phyloP scores from a whole-genome alignment of 1,140 invertebrate species.

The Laupala kohalensis region DNA sequence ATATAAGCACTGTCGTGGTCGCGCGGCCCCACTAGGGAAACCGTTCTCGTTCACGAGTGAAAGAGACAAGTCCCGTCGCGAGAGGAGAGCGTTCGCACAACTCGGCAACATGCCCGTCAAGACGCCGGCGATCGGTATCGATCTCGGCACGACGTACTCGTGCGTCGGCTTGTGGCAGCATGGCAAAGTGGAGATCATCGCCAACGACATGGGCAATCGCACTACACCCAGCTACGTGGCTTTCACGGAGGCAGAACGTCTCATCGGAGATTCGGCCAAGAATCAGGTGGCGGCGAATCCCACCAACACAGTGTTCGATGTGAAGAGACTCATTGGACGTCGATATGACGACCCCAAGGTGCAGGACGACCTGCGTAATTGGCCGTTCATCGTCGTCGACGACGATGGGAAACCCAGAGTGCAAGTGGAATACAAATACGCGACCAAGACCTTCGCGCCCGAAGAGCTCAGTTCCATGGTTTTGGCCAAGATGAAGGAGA shows the following conservation, averaged over 20 bases:
- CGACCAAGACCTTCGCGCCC: slow-evolving; percentile 60
- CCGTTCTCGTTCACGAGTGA: no score
- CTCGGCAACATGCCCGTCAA: slow-evolving; percentile 18
- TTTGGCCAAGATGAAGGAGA: slow-evolving; percentile 64
- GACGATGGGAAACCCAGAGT: slow-evolving; percentile 63
- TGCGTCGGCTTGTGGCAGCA: slow-evolving; percentile 72
- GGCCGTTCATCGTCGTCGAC: slow-evolving; percentile 61
- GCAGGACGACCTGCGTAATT: slow-evolving; percentile 62
- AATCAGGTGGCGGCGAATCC: slow-evolving; percentile 73
- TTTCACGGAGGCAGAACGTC: slow-evolving; percentile 64
- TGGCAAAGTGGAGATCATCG: slow-evolving; percentile 85
- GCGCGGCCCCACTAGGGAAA: background rate
- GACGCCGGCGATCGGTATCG: slow-evolving; percentile 58
- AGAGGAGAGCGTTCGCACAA: background rate
- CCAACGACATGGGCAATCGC: slow-evolving; percentile 87
- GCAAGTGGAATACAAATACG: slow-evolving; percentile 59
- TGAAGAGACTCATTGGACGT: slow-evolving; percentile 56
- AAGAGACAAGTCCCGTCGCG: no score
- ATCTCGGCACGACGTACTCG: slow-evolving; percentile 66
- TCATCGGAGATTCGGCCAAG: slow-evolving; percentile 59
- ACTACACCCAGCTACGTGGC: slow-evolving; percentile 86
- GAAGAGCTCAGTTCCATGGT: slow-evolving; percentile 85
- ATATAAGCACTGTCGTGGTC: background rate
- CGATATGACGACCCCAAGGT: slow-evolving; percentile 61
- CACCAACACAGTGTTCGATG: slow-evolving; percentile 74